Conservation (phyloP, 2,113 vertebrate species). For the Ifrita kowaldi region DNA sequence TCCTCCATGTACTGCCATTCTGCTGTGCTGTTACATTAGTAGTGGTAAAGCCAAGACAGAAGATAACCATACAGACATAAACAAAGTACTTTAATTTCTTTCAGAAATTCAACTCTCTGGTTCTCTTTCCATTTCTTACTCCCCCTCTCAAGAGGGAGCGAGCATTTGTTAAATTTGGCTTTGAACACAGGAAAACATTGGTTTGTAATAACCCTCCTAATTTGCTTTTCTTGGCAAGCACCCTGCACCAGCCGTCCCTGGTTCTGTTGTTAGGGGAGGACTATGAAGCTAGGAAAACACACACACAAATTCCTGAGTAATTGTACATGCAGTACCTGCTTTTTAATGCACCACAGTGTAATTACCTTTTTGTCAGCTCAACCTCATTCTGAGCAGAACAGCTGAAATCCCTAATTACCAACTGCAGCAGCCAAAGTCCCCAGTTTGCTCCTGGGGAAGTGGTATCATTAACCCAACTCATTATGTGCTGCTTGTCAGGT, state of each 20-base stretch:
- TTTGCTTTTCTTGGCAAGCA: conserved; percentile 41
- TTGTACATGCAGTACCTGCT: background rate
- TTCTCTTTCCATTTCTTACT: background rate
- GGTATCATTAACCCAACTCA: conserved; percentile 60
- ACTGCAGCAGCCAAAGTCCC: conserved; percentile 35
- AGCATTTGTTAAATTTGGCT: background rate
- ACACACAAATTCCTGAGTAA: conserved; percentile 13
- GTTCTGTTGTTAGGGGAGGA: background rate
- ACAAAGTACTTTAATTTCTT: background rate
- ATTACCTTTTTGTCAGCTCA: conserved; percentile 64
- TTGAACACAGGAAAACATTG: background rate
- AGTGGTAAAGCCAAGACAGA: background rate
- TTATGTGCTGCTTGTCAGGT: conserved; percentile 27
- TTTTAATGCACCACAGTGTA: background rate
- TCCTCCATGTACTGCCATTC: accelerated
- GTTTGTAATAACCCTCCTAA: background rate
- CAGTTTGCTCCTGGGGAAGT: conserved; percentile 41
- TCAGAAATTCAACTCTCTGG: background rate
- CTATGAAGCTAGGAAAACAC: background rate
- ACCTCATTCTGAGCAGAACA: conserved; percentile 31
- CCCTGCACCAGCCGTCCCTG: background rate
- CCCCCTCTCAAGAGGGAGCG: background rate
- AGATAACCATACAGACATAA: background rate
- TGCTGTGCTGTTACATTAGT: background rate
- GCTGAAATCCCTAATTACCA: conserved; percentile 68